These are phyloP conservation scores for Branchipolynoe longqiensis DNA, from an alignment of 2,888 invertebrate species.

Conservation along the genomic window DNA sequence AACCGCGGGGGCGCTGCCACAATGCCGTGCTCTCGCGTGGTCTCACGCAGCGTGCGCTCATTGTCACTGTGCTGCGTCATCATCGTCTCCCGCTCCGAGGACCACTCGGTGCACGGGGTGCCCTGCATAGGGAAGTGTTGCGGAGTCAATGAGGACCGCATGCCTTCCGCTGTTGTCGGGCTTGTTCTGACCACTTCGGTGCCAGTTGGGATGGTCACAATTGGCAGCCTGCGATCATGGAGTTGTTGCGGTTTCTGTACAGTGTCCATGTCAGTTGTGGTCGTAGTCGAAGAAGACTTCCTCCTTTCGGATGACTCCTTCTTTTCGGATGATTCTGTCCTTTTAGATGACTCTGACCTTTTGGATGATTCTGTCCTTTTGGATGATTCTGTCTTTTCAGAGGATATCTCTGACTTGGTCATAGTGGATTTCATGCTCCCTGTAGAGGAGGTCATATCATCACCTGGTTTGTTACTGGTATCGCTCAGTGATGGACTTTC, in stretches of 20 bases:
- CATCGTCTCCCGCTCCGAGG: background rate
- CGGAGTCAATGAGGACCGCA: too few relatives aligned
- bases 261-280: background rate
- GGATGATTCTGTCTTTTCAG: too few relatives aligned
- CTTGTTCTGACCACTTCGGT: background rate
- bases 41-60: background rate
- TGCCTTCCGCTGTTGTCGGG: background rate
- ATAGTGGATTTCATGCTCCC: background rate
- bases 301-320: background rate
- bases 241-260: background rate
- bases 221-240: background rate
- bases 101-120: constrained; percentile 10
- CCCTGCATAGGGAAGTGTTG: background rate
- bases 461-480: background rate
- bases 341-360: too few relatives aligned
- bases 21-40: background rate
- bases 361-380: too few relatives aligned
- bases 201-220: background rate
- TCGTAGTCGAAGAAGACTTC: background rate
- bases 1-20: constrained; percentile 30
- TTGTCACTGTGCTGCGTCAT: background rate
- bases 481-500: background rate
- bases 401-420: background rate
- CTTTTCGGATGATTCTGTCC: too few relatives aligned
- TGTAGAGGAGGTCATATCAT: background rate